Percentiles rank a stretch among this genome's conserved stretches.
phyloP scores from a whole-genome alignment of 2,797 vertebrate genomes.

The Rhinophrynus dorsalis region DNA sequence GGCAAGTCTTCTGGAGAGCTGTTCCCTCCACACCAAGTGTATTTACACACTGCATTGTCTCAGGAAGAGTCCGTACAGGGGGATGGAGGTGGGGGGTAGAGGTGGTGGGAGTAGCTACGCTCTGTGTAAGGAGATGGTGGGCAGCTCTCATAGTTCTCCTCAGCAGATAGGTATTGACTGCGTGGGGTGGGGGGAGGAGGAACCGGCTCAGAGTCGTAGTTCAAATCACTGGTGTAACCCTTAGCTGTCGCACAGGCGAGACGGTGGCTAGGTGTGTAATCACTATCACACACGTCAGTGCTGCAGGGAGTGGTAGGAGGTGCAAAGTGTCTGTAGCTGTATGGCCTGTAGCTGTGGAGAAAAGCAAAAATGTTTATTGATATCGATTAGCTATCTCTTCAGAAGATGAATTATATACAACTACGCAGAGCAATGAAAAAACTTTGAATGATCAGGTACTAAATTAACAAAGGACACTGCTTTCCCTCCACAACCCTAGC shows the following conservation, averaged over 20 bases:
- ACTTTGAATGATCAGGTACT: too few relatives aligned
- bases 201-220: conserved; percentile 95
- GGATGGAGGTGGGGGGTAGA: conserved; percentile 93
- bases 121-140: conserved; percentile 94
- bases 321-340: conserved; percentile 93
- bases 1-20: conserved; percentile 47
- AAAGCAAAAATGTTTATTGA: neutral
- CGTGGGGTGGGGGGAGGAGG: conserved; percentile 92
- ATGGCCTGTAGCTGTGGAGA: conserved; percentile 81
- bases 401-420: too few relatives aligned
- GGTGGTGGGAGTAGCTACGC: conserved; percentile 93
- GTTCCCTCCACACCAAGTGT: neutral
- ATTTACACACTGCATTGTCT: conserved; percentile 60
- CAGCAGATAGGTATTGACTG: conserved; percentile 94
- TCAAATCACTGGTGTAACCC: conserved; percentile 92
- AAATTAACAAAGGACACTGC: too few relatives aligned
- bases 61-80: conserved; percentile 97
- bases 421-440: too few relatives aligned
- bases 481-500: too few relatives aligned
- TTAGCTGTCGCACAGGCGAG: conserved; percentile 66
- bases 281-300: conserved; percentile 95
- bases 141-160: conserved; percentile 98
- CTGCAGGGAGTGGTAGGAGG: conserved; percentile 96
- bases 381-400: too few relatives aligned
- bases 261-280: conserved; percentile 90